Conservation (phyloP, 1,140 invertebrate genomes). For the Fopius arisanus region DNA sequence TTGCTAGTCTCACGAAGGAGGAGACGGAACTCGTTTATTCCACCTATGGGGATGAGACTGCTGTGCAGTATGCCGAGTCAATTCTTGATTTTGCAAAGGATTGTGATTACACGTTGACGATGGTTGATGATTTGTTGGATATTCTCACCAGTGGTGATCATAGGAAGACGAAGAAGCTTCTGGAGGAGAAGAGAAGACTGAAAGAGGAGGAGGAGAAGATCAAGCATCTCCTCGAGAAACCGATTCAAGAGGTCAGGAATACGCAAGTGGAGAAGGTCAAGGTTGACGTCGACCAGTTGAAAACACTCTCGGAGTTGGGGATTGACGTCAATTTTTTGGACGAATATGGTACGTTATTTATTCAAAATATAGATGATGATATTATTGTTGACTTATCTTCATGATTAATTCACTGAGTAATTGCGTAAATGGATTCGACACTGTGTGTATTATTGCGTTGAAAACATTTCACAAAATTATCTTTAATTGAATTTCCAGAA, state of each 20-base stretch:
- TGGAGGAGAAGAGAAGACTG: conserved; percentile 71
- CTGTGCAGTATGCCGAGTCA: conserved; percentile 86
- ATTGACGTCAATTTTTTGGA: conserved; percentile 87
- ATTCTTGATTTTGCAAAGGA: conserved; percentile 85
- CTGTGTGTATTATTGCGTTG: too few relatives aligned
- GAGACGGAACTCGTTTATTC: conserved; percentile 91
- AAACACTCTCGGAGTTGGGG: conserved; percentile 78
- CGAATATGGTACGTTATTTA: conserved; percentile 71
- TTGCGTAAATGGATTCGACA: too few relatives aligned
- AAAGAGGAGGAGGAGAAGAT: conserved; percentile 72
- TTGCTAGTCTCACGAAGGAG: conserved; percentile 91
- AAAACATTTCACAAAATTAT: too few relatives aligned
- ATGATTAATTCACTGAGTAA: too few relatives aligned
- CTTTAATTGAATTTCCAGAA: too few relatives aligned
- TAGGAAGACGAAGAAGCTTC: conserved; percentile 74
- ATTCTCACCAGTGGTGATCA: conserved; percentile 86
- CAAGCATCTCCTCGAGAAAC: conserved; percentile 65
- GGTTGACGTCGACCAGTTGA: conserved; percentile 79
- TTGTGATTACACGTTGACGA: conserved; percentile 80
- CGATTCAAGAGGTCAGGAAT: conserved; percentile 60
- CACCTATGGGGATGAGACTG: conserved; percentile 91
- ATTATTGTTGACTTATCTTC: too few relatives aligned
- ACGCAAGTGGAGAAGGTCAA: conserved; percentile 67
- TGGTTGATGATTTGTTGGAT: conserved; percentile 87
- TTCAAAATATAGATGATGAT: conserved; percentile 17